Base-by-base conservation (phyloP, 1,140 invertebrate genomes). In the Trichonephila clavata region DNA sequence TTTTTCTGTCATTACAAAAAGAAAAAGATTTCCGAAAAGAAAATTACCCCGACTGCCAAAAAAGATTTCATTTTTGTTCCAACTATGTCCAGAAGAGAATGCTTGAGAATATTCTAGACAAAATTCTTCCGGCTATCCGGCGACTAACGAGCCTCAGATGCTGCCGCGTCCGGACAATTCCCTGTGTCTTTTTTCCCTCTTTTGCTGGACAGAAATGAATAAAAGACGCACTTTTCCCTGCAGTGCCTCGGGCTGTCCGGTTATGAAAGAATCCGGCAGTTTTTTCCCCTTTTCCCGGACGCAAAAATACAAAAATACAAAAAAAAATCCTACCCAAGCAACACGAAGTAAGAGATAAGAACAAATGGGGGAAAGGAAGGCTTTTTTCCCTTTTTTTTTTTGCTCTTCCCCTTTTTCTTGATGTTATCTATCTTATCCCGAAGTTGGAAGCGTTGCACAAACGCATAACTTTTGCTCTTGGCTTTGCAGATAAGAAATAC, bases 391-490 rank as follows among this genome's bases (percentile, higher is more conserved):
- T 3, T 24, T 18, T 32, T 65, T 24, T 7, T n/a, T 4, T 24
- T 27, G 8, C 8, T 27, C n/a, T 50, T 50, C 10, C 65, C n/a
- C 20, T 24, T 68, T n/a, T 24, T 68, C 27, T 77, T 77, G 27
- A 32, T 32, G 27, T 77, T 39, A 18, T 39, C 24, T 77, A 13
- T 39, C 71, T 16, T 27, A 18, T 27, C 71, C 24, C 27, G 32
- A 77, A 77, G 71, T 77, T 77, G 32, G 71, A 32, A 39, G 71
- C 24, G 71, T 39, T 77, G 71, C 71, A 39, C 71, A 77, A 77
- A 16, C 16, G 71, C 71, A 77, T 77, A 77, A 77, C 71, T 77
- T 77, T 77, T 77, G 71, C 71, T 77, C 27, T 77, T 32, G 71
- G 24, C 14, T 77, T 5, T 0, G 71, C 27, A 77, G 71, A 77